phyloP scores from a whole-genome alignment of 2,888 invertebrate genomes.

The Agapostemon virescens region DNA sequence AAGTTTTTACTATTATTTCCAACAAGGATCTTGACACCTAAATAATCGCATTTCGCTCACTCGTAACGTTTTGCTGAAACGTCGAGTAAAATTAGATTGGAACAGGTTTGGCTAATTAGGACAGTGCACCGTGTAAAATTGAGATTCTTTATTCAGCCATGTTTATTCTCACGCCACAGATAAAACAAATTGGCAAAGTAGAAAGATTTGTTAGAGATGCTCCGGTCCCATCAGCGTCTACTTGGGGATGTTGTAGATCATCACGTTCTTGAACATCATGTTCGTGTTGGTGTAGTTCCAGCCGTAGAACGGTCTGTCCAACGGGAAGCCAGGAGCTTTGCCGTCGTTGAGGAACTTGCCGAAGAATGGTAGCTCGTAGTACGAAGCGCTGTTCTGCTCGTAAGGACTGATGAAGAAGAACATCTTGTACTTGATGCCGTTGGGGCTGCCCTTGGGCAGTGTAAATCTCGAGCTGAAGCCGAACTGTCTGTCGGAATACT shows the following conservation, averaged over 20 bases:
- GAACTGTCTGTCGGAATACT: constrained; percentile 71
- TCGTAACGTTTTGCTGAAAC: no score
- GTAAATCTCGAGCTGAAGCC: constrained; percentile 83
- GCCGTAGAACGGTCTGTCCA: constrained; percentile 82
- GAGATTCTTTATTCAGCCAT: constrained; percentile 54
- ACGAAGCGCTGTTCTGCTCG: constrained; percentile 80
- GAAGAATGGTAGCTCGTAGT: constrained; percentile 81
- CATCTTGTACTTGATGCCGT: constrained; percentile 85
- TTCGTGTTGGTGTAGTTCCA: constrained; percentile 82
- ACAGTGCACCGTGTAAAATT: constrained; percentile 13
- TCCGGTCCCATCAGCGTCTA: constrained; percentile 9
- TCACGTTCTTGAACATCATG: constrained; percentile 84
- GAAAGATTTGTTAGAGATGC: neutral
- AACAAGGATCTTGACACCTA: no score
- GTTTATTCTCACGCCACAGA: neutral
- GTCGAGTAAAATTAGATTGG: no score
- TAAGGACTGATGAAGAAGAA: constrained; percentile 84
- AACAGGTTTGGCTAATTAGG: no score
- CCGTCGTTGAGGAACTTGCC: constrained; percentile 80
- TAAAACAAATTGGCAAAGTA: neutral
- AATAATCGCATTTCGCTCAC: no score
- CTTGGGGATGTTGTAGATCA: constrained; percentile 81
- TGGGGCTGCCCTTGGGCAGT: constrained; percentile 84
- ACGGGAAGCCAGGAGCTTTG: constrained; percentile 83
- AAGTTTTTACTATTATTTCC: no score